Base-by-base conservation (phyloP, 2,113 vertebrate genomes). In the Scomber colias region DNA sequence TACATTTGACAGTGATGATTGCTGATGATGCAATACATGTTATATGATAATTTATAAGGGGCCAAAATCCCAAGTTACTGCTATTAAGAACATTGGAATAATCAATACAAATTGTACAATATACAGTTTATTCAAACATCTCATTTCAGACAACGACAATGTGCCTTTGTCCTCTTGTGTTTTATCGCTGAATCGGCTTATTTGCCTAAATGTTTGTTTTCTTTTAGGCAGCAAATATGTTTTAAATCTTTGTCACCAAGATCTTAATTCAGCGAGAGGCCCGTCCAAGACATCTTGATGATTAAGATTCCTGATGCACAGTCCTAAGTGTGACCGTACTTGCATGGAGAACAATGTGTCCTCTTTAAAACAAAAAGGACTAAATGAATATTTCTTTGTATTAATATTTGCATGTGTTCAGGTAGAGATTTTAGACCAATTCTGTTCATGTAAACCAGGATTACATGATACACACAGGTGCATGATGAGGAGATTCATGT, bases 391-490 rank as follows among this genome's bases (percentile, higher is more conserved):
- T 82, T 82, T 79, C 46, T 83, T 14, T 74, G 49, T 54, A 73
- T 77, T 11, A 63, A 82, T 12, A 51, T 66, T 13, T 84, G 77
- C 86, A 90, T 90, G 89, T 61, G 81, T 76, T 59, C 54, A 77
- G 31, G 48, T 57, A 69, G 24, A 70, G 57, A 82, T 62, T 57
- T 62, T 17, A 66, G 11, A 59, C 45, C 85, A 76, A 84, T 9
- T 56, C 3, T 63, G 50, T 62, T 63, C 57, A 63, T 70, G 57
- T 69, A 89, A 91, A 79, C 63, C 67, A 61, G 64, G 67, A 87
- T 91, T 91, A 92, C 85, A 89, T 90, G 88, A 60, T 30, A 46
- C 24, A 35, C 49, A 46, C 14, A 31, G 30, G 21, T 35, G 67
- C 61, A 63, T 71, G 68, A 35, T 61, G n/a, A 62, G 40, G 56